Percentiles rank a stretch among this genome's conserved stretches.
phyloP scores from a whole-genome alignment of 2,797 vertebrate species.

The Chaunax sp. region DNA sequence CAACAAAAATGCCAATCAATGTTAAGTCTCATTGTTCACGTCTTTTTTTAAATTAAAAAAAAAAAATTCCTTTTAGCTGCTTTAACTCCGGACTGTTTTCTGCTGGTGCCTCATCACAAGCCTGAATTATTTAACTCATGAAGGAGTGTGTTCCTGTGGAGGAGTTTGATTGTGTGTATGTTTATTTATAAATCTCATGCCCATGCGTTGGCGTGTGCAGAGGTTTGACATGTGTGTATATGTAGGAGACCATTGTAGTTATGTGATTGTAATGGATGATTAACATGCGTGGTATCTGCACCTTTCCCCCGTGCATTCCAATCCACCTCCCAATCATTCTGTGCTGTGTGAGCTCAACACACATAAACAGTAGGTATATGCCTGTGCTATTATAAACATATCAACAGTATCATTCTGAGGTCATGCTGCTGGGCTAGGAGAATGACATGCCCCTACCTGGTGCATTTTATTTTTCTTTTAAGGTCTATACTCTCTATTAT shows the following conservation, averaged over 20 bases:
- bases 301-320: constrained; percentile 9
- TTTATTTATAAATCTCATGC: constrained; percentile 20
- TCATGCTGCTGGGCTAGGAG: constrained; percentile 1
- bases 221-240: constrained; percentile 10
- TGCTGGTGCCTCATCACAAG: constrained; percentile 4
- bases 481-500: background rate
- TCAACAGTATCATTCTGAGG: constrained; percentile 11
- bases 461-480: background rate
- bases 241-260: too few species aligned
- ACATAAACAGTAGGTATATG: constrained; percentile 14
- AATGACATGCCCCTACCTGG: background rate
- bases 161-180: constrained; percentile 11
- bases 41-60: too few species aligned
- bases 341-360: constrained; percentile 1
- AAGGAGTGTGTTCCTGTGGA: constrained; percentile 31
- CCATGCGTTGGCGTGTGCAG: constrained; percentile 19
- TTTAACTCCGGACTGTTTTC: constrained; percentile 11
- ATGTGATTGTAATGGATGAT: constrained; percentile 14
- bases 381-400: constrained; percentile 11
- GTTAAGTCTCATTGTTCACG: constrained; percentile 33
- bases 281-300: constrained; percentile 31
- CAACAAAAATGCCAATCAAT: constrained; percentile 48
- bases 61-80: constrained; percentile 20
- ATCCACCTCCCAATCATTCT: constrained; percentile 3
- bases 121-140: constrained; percentile 34